phyloP scores from a whole-genome alignment of 2,888 invertebrate species.

The Eupithecia vulgata region DNA sequence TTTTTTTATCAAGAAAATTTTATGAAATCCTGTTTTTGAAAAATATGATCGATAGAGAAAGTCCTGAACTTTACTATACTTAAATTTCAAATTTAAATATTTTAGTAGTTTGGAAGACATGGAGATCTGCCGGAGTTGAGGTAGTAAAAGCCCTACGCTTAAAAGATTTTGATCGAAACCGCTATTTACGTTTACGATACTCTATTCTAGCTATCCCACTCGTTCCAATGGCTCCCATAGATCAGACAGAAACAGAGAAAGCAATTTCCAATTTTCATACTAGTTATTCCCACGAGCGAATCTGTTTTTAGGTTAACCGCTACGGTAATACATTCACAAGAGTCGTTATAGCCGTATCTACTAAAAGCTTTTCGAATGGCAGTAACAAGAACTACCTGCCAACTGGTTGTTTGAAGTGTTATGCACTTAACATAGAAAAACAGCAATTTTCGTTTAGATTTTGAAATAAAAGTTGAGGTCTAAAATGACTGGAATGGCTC shows the following conservation, averaged over 20 bases:
- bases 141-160: too few relatives aligned
- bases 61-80: too few relatives aligned
- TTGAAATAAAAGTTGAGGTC: background rate
- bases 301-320: conserved; percentile 25
- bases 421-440: background rate
- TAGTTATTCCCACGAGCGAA: conserved; percentile 29
- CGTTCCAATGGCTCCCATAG: background rate
- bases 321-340: conserved; percentile 12
- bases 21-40: too few relatives aligned
- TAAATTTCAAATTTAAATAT: too few relatives aligned
- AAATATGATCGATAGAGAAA: too few relatives aligned
- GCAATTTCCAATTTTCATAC: conserved; percentile 31
- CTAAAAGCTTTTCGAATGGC: conserved; percentile 30
- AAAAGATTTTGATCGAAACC: conserved; percentile 26
- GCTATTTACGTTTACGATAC: conserved; percentile 9
- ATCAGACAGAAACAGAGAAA: conserved; percentile 21
- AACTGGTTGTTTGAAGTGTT: conserved; percentile 11
- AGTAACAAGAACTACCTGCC: conserved; percentile 21
- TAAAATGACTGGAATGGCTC: background rate
- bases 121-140: too few relatives aligned
- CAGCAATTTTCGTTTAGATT: background rate
- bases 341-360: conserved; percentile 26
- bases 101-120: too few relatives aligned
- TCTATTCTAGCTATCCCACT: conserved; percentile 20
- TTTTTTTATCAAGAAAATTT: too few relatives aligned